Base-by-base conservation (phyloP, 2,888 invertebrate genomes). In the Tiliacea citrago region DNA sequence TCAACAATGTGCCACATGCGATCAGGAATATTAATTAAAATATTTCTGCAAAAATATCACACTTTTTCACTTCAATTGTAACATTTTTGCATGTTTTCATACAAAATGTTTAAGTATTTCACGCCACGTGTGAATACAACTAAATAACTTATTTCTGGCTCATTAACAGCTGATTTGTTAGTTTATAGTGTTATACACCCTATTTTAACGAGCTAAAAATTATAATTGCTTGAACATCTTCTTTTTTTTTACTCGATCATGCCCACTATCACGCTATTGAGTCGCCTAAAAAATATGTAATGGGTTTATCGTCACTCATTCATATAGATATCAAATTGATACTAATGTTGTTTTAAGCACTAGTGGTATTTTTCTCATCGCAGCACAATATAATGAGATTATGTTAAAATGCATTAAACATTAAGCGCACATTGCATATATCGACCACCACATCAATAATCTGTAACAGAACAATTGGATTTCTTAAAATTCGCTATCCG, bases 221-320 rank as follows among this genome's bases (percentile, higher is more conserved):
- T 63, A 87, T 51, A 79, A 79, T 81, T 71, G 84, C 65, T 68
- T 75, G 53, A 58, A 35, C 49, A 57, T 61, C 61, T 62, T 53
- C 24, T 66, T 79, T 83, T 84, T 69, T 68, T 75, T 62, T 62
- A 73, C 67, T 79, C 68, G 55, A 77, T 81, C 88, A 88, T 84
- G 87, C 73, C 73, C 81, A 87, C 39, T 24, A 84, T 83, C 88
- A 84, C 78, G 79, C 84, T 73, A 80, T 71, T 68, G 68, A 57
- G 68, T 77, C 51, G 69, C 72, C 70, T 77, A 77, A 82, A 80
- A 75, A 80, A 75, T 82, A 82, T 73, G 68, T 42, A 78, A 79
- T 77, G 73, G 76, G 88, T 82, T 86, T 83, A 86, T 65, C 75
- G 74, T 60, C 71, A 70, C 62, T 69, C 75, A 82, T 85, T 83